Evolutionary conservation across 2,113 vertebrate genomes (phyloP), one percentile per base, ranked within the genome.

Genomic region (Poeciliopsis occidentalis): DNA sequence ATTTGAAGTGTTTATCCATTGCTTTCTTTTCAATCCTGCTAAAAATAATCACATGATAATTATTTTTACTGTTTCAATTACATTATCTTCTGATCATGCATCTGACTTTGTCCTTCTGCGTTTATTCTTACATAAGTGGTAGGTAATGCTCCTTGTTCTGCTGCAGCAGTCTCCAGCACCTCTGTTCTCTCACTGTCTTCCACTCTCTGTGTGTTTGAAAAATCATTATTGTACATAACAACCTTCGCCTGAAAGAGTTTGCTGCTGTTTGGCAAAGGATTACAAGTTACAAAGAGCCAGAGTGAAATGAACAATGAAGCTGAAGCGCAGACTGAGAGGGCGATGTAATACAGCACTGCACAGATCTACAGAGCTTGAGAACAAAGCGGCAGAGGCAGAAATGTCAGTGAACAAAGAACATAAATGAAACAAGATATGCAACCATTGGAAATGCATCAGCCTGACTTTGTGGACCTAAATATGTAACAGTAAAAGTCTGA

Each of bases 201-300:
- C 71, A 57, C 75, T 83, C 76, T 79, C 57, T 39, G 75, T 41
- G 60, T 73, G 32, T 81, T 83, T 76, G 78, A 57, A 67, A 64
- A 88, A 77, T 73, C 68, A 83, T 76, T 51, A 69, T 75, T 64
- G 15, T 44, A 69, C 73, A 83, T 79, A 87, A 84, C 82, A 60
- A 76, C 57, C 13, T 73, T 73, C 62, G 84, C 82, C 83, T 82
- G 84, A 87, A 80, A 77, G 82, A 79, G 84, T 84, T 90, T 81
- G 81, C 86, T 80, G 77, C 74, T 91, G 82, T 91, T 90, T 90
- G 83, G 67, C 60, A 79, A 89, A 67, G 90, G 92, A 90, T 91
- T 79, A 73, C 69, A 75, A 30, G 65, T 65, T 82, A 88, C 88
- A 93, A 70, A 84, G 87, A 86, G 75, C 84, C 88, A 90, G 91